These are phyloP conservation scores for Chinchilla lanigera DNA, from an alignment of 2,113 vertebrate genomes.

Conservation along the genomic window DNA sequence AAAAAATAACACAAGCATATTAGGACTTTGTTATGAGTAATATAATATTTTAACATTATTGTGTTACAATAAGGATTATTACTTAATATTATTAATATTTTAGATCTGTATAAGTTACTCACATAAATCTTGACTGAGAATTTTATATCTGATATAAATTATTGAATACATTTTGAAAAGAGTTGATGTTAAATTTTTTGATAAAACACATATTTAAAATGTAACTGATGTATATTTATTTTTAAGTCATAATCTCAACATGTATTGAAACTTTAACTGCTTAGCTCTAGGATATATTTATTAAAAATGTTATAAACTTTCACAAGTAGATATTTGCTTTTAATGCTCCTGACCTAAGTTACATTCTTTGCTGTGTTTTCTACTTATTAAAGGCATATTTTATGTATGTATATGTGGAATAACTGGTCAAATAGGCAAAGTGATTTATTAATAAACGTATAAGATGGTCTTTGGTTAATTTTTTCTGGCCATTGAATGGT, in stretches of 20 bases:
- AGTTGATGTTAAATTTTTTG: slow-evolving; percentile 11
- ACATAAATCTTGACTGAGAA: slow-evolving; percentile 63
- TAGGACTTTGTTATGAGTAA: slow-evolving; percentile 63
- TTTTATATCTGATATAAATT: neutral
- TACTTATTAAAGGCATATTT: neutral
- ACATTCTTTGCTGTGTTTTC: neutral
- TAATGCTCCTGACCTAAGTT: neutral
- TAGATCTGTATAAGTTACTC: slow-evolving; percentile 51
- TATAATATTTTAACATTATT: slow-evolving; percentile 43
- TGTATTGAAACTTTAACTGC: neutral
- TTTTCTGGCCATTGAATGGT: neutral
- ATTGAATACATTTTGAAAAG: slow-evolving; percentile 31
- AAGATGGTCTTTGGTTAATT: neutral
- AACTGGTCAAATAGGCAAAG: neutral
- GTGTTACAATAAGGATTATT: slow-evolving; percentile 43
- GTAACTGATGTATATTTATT: slow-evolving; percentile 36
- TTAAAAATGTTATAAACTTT: slow-evolving; percentile 15
- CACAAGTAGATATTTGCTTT: neutral
- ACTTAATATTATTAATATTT: slow-evolving; percentile 71
- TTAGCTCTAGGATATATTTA: neutral
- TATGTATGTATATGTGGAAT: neutral
- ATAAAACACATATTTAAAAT: slow-evolving; percentile 52
- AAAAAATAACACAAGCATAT: slow-evolving; percentile 50
- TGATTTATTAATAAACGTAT: neutral
- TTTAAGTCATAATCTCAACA: neutral